Evolutionary conservation across 1,140 invertebrate genomes (phyloP), one percentile per base, ranked within the genome.

Genomic region (Amyelois transitella): DNA sequence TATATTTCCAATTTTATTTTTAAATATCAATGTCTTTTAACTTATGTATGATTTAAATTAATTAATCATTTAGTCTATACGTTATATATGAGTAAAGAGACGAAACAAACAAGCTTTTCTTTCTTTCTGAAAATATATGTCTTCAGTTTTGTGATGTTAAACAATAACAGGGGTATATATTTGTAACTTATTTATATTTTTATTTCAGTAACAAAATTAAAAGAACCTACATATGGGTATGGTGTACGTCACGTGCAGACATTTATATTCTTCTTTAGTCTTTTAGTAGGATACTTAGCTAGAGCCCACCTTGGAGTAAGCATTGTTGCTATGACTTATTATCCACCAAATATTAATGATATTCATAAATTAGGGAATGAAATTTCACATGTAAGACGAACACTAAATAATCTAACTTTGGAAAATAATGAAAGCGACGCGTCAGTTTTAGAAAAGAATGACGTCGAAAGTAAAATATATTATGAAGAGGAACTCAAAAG

Each of bases 221-320:
- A 28, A 14, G 32, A 38, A n/a, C 32, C 32, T 14, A 12, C 19
- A 7, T 64, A 61, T 18, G 69, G 69, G 4, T 72, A 55, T 50
- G 93, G 93, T 28, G 83, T 88, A 1, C 86, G 92, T 10, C 92
- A 94, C 64, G 58, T 89, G 17, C 92, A 94, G 64, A 77, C 89
- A 0, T 22, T 92, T 0, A 69, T 93, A 3, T 62, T 92, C 51
- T 92, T 92, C 54, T 32, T 92, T 1, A 87, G 91, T 5, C 88
- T 92, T 58, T 72, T 88, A n/a, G 88, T 90, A 22, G 91, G 89
- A 3, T 93, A 92, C 54, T 89, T 90, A 7, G 86, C 90, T n/a
- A 82, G 92, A 59, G 90, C 91, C 0, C 91, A 92, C 44, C 80
- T 93, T 49, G 92, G 92, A 3, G 91, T 93, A 1, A 91, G 89